A percentile compares a stretch with the other conserved stretches of the same genome.
phyloP scores from a whole-genome alignment of 2,113 vertebrate species.

The human (Homo sapiens) region DNA sequence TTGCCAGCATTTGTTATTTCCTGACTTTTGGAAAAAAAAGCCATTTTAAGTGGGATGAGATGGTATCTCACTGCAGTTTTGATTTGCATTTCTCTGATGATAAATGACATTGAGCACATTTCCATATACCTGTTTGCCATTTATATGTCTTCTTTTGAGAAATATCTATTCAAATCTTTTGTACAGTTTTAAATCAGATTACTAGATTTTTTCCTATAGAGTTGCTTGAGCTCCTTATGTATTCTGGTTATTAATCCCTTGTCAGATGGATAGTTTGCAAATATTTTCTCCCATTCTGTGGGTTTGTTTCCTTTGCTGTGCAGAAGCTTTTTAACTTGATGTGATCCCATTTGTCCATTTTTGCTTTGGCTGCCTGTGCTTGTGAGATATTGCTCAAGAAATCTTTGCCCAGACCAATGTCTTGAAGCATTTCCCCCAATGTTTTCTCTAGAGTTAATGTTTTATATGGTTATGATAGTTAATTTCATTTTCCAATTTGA shows the following conservation, averaged over 20 bases:
- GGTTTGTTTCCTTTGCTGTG: too few relatives aligned
- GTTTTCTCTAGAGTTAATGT: neutral
- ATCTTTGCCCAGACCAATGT: too few relatives aligned
- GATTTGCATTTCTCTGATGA: neutral
- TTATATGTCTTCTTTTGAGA: neutral
- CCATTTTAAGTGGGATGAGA: neutral
- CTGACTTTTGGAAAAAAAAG: neutral
- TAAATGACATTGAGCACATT: neutral
- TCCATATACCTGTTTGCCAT: neutral
- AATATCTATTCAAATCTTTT: neutral
- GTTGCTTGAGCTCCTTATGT: too few relatives aligned
- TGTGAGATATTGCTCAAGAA: too few relatives aligned
- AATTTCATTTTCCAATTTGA: neutral
- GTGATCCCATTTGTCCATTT: too few relatives aligned
- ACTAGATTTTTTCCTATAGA: too few relatives aligned
- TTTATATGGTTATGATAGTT: neutral
- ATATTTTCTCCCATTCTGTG: too few relatives aligned
- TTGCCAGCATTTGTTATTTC: neutral
- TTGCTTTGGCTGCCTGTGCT: too few relatives aligned
- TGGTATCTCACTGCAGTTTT: neutral
- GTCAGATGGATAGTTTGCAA: too few relatives aligned
- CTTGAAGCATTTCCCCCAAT: too few relatives aligned
- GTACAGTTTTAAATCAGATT: neutral
- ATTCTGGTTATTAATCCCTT: too few relatives aligned
- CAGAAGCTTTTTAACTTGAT: too few relatives aligned